A percentile compares a stretch with the other conserved stretches of the same genome.
phyloP scores from a whole-genome alignment of 2,113 vertebrate genomes.

The Gorsachius goisagi region DNA sequence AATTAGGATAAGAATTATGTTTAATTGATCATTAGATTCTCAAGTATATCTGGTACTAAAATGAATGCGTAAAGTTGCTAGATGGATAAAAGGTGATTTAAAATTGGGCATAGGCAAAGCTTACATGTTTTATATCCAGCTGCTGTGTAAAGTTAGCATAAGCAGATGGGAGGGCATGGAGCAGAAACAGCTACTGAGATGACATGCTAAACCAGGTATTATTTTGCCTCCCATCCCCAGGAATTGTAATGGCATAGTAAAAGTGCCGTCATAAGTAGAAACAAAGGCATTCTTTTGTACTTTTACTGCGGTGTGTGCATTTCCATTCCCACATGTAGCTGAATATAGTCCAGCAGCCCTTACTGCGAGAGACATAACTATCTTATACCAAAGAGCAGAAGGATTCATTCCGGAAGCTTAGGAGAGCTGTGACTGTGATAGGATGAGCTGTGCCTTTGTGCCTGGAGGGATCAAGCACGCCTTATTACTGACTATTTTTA shows the following conservation, averaged over 20 bases:
- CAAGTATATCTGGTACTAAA: neutral
- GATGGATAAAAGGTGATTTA: neutral
- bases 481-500: constrained; percentile 12
- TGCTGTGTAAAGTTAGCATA: neutral
- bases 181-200: neutral
- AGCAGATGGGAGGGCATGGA: neutral
- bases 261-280: neutral
- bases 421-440: neutral
- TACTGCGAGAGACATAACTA: fast-evolving
- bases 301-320: neutral
- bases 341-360: neutral
- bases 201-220: neutral
- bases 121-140: neutral
- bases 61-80: neutral
- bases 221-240: neutral
- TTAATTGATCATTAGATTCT: neutral
- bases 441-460: neutral
- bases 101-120: neutral
- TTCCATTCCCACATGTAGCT: neutral
- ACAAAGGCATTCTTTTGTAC: neutral
- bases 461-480: neutral
- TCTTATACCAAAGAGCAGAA: neutral
- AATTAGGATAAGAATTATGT: neutral
- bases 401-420: neutral
- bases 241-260: neutral